These are phyloP conservation scores for Lithophane semibrunnea DNA, from an alignment of 2,888 invertebrate species.

Conservation along the genomic window DNA sequence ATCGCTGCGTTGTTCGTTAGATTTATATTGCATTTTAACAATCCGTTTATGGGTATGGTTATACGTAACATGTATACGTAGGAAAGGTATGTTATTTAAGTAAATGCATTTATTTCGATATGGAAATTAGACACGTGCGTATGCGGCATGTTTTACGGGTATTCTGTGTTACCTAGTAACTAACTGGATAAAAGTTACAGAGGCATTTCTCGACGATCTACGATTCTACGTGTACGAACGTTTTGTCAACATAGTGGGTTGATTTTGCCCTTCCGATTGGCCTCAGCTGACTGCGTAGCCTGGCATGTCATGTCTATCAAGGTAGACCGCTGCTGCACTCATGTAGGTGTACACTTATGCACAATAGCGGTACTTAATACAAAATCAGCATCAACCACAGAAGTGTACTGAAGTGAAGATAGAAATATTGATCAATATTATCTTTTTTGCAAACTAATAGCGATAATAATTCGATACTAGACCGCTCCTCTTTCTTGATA, in stretches of 20 bases:
- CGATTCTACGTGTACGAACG: too few species aligned
- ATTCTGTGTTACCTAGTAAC: too few species aligned
- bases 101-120: slow-evolving; percentile 17
- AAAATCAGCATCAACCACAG: background rate
- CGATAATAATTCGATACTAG: slow-evolving; percentile 8
- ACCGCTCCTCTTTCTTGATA: slow-evolving; percentile 20
- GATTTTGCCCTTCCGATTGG: slow-evolving; percentile 5
- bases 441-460: background rate
- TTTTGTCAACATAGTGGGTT: background rate
- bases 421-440: background rate
- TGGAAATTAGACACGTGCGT: slow-evolving; percentile 15
- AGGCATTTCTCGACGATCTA: background rate
- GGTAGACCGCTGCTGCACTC: slow-evolving; percentile 13
- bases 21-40: slow-evolving; percentile 65
- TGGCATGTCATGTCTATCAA: slow-evolving; percentile 1
- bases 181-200: too few species aligned
- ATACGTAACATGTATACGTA: slow-evolving; percentile 39
- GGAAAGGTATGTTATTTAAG: slow-evolving; percentile 11
- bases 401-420: background rate
- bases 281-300: background rate
- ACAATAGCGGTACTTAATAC: background rate
- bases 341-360: slow-evolving; percentile 28
- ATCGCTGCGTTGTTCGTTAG: slow-evolving; percentile 55
- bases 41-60: slow-evolving; percentile 47
- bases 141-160: background rate